Percentiles rank a stretch among this genome's conserved stretches.
Conservation (phyloP, 2,797 vertebrate genomes). For the Lepus townsendii region DNA sequence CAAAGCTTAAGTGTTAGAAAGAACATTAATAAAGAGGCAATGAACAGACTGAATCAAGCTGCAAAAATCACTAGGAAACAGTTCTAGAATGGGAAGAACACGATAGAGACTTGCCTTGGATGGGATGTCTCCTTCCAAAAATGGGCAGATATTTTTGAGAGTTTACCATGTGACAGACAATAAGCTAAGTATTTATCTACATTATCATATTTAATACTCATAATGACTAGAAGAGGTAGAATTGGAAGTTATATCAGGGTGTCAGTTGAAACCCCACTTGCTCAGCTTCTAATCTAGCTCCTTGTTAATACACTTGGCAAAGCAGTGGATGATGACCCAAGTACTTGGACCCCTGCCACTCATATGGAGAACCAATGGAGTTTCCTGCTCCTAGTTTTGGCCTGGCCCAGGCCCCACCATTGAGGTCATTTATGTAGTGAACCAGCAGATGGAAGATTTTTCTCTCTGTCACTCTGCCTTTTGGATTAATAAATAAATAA, state of each 20-base stretch:
- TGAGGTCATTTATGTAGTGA: no score
- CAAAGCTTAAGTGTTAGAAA: not conserved
- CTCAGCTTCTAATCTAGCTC: no score
- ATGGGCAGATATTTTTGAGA: not conserved
- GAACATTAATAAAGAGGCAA: not conserved
- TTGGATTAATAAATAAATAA: no score
- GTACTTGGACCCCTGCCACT: no score
- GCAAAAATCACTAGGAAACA: not conserved
- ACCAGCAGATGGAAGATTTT: no score
- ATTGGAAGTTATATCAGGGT: not conserved
- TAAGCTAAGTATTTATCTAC: not conserved
- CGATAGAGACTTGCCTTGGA: not conserved
- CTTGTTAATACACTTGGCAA: no score
- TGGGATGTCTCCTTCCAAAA: not conserved
- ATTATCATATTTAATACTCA: not conserved
- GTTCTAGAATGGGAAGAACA: not conserved
- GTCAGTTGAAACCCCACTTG: no score
- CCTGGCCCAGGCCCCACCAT: no score
- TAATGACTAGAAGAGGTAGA: not conserved
- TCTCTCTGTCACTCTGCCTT: no score
- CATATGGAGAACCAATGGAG: no score
- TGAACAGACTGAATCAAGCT: not conserved
- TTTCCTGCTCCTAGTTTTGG: no score
- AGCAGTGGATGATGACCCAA: no score
- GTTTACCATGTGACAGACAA: not conserved